Evolutionary conservation across 2,888 invertebrate genomes (phyloP), one percentile per base, ranked within the genome.

Genomic region (Aricia artaxerxes): DNA sequence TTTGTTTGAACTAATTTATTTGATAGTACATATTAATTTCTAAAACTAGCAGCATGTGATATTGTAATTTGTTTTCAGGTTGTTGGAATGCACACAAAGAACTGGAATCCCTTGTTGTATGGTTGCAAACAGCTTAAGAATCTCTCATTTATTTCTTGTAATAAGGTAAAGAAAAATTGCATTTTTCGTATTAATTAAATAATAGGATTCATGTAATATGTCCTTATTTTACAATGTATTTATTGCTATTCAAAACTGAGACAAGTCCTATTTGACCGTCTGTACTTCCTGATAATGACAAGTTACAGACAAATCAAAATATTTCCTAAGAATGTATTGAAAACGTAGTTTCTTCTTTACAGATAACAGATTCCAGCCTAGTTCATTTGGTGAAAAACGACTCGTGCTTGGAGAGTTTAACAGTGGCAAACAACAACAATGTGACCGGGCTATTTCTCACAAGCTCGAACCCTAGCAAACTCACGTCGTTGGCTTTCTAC

Each of bases 21-120:
- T 44, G 44, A 9, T 9, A 7, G 44, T 2, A 11, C 9, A 49
- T 9, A 49, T 72, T 44, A 53, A 57, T 61, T 77, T 64, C 44
- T 1, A 44, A 49, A 49, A 49, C 49, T 11, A 49, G 49, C 9
- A 49, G 49, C 44, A 49, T 11, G 9, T 49, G 9, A 49, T 49
- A 49, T 49, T 49, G 9, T 49, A 49, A 49, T 11, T 9, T 79
- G 69, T 77, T 89, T 91, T 64, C 88, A 94, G 94, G 88, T 94
- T 76, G 88, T 90, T 38, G 92, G 91, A 35, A 91, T 96, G 87
- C 88, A 91, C 80, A 92, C 95, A 0, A 94, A 94, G 80, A 93
- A 95, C 82, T 94, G 95, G 89, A 95, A 95, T 83, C 93, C 95
- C 4, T 84, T 95, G 24, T 87, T 93, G 44, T 91, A 91, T 79